Conservation (phyloP, 2,113 vertebrate species). For the Bos indicus region DNA sequence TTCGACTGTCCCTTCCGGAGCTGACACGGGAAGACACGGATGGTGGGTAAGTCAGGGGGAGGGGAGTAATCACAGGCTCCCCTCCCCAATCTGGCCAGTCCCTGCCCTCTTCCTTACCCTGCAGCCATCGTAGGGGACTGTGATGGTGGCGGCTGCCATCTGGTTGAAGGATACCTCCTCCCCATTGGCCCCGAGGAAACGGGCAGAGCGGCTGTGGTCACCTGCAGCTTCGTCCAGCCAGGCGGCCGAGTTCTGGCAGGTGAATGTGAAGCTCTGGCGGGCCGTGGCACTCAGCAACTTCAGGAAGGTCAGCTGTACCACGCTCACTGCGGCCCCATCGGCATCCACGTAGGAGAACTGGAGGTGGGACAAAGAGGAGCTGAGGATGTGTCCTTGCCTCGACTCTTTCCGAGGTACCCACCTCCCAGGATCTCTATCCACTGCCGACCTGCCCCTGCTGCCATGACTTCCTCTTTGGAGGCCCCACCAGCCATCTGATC, state of each 20-base stretch:
- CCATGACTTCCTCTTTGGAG: neutral
- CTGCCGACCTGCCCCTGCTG: neutral
- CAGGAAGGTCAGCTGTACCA: conserved; percentile 93
- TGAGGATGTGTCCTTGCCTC: neutral
- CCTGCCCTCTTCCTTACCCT: conserved; percentile 77
- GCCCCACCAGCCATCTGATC: neutral
- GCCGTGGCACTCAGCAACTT: conserved; percentile 89
- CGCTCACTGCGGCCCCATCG: conserved; percentile 83
- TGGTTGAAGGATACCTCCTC: conserved; percentile 87
- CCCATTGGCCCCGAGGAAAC: conserved; percentile 84
- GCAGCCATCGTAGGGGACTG: conserved; percentile 86
- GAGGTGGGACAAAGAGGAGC: rapidly evolving
- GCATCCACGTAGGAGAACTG: conserved; percentile 92
- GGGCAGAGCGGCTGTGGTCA: conserved; percentile 81
- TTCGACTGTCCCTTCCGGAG: conserved; percentile 85
- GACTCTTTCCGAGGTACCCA: neutral
- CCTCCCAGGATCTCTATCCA: neutral
- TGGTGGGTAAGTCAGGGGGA: rapidly evolving
- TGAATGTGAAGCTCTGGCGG: conserved; percentile 87
- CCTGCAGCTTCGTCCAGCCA: conserved; percentile 85
- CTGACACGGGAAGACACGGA: conserved; percentile 69
- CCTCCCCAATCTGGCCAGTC: rapidly evolving
- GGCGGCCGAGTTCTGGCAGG: conserved; percentile 88
- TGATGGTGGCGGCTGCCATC: conserved; percentile 77
- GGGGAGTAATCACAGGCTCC: rapidly evolving